Base-by-base conservation (phyloP, 2,113 vertebrate species). In the Bos indicus region DNA sequence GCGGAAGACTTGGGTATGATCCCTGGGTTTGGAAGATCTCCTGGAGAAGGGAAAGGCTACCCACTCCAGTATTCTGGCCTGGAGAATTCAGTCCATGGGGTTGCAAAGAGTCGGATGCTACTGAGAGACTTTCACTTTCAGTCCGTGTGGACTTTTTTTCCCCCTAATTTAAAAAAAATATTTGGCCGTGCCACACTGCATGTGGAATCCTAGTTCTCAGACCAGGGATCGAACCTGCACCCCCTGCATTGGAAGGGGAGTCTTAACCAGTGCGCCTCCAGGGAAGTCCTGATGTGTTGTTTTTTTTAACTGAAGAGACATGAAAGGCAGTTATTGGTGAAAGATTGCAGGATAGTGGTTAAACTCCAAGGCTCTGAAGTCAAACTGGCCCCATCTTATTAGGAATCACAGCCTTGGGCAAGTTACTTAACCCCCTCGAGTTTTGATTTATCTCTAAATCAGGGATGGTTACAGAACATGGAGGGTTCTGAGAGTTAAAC, bases 401-500 rank as follows among this genome's bases (percentile, higher is more conserved):
- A 54, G 64, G 78, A 78, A 84, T 88, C 26, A 28, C 59, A 77
- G 48, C 57, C 51, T 78, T 85, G 64, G 57, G 57, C 87, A 84
- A 91, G 54, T 93, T 94, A 62, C 43, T 88, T 97, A 95, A 94
- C 16, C 88, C 94, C 30, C 43, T 17, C 60, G 87, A 95, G 62
- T 59, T 98, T 97, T 95, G 83, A 90, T 90, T 90, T 87, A 25
- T 96, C 36, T 88, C 92, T 95, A 83, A 96, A 71, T 95, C 36
- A 54, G 51, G 43, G 56, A 46, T 84, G n/a, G 60, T 89, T 96
- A 87, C 6, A 94, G 85, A 96, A 95, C 25, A 88, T 40, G 21
- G 86, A 90, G 30, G 40, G 7, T 88, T 90, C 21, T 81, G 74
- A 92, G 64, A 48, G 84, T 96, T 94, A 81, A 77, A 84, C 94